phyloP scores from a whole-genome alignment of 1,140 invertebrate species.

The Leptinotarsa defecta region DNA sequence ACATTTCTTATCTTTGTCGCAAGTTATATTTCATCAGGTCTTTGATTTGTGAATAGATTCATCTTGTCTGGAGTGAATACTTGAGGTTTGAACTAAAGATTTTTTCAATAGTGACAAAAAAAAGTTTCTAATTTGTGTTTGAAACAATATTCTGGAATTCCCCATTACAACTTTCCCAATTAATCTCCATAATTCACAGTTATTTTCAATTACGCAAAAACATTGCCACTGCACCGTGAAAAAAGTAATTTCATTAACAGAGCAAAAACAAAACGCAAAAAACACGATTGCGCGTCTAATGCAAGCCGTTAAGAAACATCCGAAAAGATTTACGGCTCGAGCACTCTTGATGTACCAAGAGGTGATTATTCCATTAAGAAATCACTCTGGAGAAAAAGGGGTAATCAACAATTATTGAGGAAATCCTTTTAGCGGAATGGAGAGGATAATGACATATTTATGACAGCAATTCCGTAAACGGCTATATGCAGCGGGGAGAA shows the following conservation, averaged over 20 bases:
- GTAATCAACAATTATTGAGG: conserved; percentile 1
- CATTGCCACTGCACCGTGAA: not conserved
- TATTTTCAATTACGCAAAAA: not conserved
- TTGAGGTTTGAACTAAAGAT: too few relatives aligned
- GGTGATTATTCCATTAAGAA: conserved; percentile 6
- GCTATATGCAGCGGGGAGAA: too few relatives aligned
- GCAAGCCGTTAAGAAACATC: conserved; percentile 5
- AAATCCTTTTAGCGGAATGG: not conserved
- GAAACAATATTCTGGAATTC: not conserved
- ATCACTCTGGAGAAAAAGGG: conserved; percentile 8
- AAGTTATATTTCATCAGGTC: too few relatives aligned
- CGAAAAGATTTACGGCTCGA: not conserved
- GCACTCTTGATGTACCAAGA: not conserved
- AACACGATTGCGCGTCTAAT: not conserved
- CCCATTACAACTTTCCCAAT: not conserved
- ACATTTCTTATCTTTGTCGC: too few relatives aligned
- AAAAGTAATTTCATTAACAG: not conserved
- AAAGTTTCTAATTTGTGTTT: not conserved
- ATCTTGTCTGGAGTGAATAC: too few relatives aligned
- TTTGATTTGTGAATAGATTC: too few relatives aligned
- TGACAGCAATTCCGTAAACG: not conserved
- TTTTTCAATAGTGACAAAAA: not conserved
- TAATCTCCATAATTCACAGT: not conserved
- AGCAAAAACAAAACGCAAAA: not conserved
- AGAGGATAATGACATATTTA: not conserved